Percentiles rank a stretch among this genome's conserved stretches.
Evolutionary conservation across 2,797 vertebrate species (phyloP).

Genomic region (Capromys pilorides): DNA sequence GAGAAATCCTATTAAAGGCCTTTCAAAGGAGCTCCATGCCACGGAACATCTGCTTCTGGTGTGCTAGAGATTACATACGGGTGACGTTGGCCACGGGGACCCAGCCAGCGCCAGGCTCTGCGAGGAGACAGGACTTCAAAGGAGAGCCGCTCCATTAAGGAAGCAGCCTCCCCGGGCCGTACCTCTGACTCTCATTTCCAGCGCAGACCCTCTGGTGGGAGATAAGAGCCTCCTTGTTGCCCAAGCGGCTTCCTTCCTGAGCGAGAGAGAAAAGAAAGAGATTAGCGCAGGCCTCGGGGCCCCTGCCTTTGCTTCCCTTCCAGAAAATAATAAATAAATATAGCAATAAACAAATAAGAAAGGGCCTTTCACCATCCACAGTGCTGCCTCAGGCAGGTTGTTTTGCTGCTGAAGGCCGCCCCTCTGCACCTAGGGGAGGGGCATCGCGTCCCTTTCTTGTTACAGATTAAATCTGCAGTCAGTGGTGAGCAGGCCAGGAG

Average conservation of each 20-base stretch:
- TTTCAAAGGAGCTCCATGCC: constrained; percentile 28
- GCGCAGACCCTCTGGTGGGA: constrained; percentile 47
- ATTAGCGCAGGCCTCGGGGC: constrained; percentile 25
- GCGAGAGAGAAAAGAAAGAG: background rate
- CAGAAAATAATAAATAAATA: constrained; percentile 26
- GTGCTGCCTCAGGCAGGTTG: background rate
- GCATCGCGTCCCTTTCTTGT: constrained; percentile 28
- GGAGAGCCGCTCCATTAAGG: constrained; percentile 55
- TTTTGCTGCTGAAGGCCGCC: constrained; percentile 27
- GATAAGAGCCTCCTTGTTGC: constrained; percentile 70
- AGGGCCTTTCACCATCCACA: background rate
- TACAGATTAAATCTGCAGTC: constrained; percentile 54
- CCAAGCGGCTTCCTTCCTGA: constrained; percentile 75
- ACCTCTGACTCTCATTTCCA: constrained; percentile 73
- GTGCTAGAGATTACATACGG: constrained; percentile 58
- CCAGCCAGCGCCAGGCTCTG: constrained; percentile 44
- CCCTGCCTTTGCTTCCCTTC: constrained; percentile 45
- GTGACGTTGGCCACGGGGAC: constrained; percentile 51
- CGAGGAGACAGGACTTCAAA: constrained; percentile 72
- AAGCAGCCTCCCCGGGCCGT: constrained; percentile 54
- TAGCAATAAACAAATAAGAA: background rate
- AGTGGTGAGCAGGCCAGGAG: constrained; percentile 23
- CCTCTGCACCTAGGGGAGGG: background rate
- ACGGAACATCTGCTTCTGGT: constrained; percentile 63
- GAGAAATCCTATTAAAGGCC: constrained; percentile 71